Evolutionary conservation across 2,888 invertebrate genomes (phyloP).

Genomic region (Drosophila longiperda): DNA sequence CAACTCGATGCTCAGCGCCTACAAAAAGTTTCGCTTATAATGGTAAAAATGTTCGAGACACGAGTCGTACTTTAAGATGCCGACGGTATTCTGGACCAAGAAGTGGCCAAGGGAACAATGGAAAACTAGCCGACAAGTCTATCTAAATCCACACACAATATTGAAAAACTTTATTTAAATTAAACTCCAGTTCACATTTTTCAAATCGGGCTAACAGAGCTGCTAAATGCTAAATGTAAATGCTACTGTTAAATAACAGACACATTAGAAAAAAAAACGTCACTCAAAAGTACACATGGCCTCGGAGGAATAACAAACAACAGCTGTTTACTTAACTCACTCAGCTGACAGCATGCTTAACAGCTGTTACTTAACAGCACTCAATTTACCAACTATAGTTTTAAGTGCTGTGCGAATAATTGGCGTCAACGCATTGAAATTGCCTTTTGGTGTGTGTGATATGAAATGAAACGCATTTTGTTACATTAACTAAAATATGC

Average conservation of each 20-base stretch:
- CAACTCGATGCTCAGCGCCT: conserved; percentile 41
- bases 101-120: background rate
- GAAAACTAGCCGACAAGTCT: conserved; percentile 4
- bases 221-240: too few species aligned
- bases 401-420: background rate
- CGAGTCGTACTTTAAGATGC: conserved; percentile 12
- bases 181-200: background rate
- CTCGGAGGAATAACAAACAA: conserved; percentile 59
- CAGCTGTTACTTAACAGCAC: conserved; percentile 54
- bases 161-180: background rate
- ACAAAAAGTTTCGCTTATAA: conserved; percentile 79
- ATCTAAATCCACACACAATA: background rate
- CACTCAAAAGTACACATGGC: conserved; percentile 56
- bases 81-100: background rate
- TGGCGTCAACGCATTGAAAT: background rate
- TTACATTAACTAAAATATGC: conserved; percentile 58
- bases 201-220: background rate
- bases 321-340: conserved; percentile 56
- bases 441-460: background rate
- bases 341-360: conserved; percentile 30
- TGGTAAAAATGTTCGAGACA: conserved; percentile 47
- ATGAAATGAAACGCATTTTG: conserved; percentile 32
- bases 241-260: conserved; percentile 14
- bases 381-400: conserved; percentile 19
- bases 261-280: conserved; percentile 27